Evolutionary conservation across 2,888 invertebrate species (phyloP).

Genomic region (Nomada fabriciana): DNA sequence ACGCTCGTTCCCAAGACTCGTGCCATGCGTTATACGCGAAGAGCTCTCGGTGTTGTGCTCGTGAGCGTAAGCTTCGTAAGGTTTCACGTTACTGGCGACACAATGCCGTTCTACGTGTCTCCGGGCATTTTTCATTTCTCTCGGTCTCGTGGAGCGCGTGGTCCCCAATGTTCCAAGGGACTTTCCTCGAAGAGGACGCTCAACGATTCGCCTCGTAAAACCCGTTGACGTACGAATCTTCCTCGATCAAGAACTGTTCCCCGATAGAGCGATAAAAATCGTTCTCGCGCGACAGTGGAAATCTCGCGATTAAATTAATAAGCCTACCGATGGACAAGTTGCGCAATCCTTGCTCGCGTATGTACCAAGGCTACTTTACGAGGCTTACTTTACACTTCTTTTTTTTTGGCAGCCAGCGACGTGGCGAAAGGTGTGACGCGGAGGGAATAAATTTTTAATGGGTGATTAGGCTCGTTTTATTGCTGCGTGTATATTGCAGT

Average conservation of each 20-base stretch:
- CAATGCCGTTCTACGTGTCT: constrained; percentile 66
- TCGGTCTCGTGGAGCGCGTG: constrained; percentile 18
- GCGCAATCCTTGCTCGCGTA: background rate
- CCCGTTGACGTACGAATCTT: constrained; percentile 20
- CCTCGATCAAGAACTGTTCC: constrained; percentile 29
- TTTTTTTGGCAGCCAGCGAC: too few relatives aligned
- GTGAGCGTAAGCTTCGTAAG: constrained; percentile 59
- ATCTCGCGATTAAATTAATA: background rate
- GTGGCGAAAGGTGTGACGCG: too few relatives aligned
- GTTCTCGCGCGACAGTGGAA: constrained; percentile 23
- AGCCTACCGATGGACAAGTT: background rate
- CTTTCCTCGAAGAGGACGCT: constrained; percentile 35
- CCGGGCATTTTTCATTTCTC: constrained; percentile 67
- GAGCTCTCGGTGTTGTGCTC: constrained; percentile 69
- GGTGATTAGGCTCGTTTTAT: background rate
- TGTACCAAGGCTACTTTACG: background rate
- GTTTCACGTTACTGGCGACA: constrained; percentile 77
- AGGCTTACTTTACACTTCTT: background rate
- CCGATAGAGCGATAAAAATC: constrained; percentile 44
- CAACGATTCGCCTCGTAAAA: constrained; percentile 44
- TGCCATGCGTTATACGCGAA: constrained; percentile 77
- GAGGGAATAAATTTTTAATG: constrained; percentile 3
- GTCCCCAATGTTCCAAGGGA: background rate
- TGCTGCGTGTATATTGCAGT: too few relatives aligned
- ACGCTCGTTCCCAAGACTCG: constrained; percentile 80